A percentile compares a stretch with the other conserved stretches of the same genome.
Evolutionary conservation across 2,113 vertebrate genomes (phyloP).

Genomic region (Cephalopterus ornatus): DNA sequence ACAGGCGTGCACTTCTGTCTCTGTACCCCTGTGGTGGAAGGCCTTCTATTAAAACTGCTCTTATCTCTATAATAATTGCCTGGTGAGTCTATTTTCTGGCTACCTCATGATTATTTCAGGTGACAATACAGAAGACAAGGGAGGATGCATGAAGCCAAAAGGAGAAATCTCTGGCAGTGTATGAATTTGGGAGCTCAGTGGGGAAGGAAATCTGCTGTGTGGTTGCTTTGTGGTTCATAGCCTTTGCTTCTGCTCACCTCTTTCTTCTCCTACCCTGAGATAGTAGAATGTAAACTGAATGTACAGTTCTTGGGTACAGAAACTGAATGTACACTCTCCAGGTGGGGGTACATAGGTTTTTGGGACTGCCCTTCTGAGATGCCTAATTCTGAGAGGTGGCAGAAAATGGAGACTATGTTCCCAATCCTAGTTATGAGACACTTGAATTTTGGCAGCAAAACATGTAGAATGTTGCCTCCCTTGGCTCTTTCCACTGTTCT

Average conservation of each 20-base stretch:
- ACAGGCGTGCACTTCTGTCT: too few species aligned
- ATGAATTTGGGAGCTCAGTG: background rate
- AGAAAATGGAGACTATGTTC: background rate
- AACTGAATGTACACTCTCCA: background rate
- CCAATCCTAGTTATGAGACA: background rate
- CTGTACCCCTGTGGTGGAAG: too few species aligned
- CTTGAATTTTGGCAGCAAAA: background rate
- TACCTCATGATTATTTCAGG: too few species aligned
- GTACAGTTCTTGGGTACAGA: background rate
- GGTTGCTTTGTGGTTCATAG: background rate
- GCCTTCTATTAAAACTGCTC: too few species aligned
- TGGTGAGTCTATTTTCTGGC: too few species aligned
- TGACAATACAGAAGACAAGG: background rate
- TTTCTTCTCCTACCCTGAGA: background rate
- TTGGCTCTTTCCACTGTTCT: background rate
- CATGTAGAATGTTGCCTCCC: background rate
- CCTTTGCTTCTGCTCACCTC: accelerated
- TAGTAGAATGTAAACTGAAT: background rate
- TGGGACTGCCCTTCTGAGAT: background rate
- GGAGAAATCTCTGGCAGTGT: background rate
- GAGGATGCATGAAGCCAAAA: background rate
- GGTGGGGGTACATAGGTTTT: background rate
- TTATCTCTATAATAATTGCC: too few species aligned
- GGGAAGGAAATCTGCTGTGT: background rate
- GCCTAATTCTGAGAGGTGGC: background rate